phyloP scores from a whole-genome alignment of 2,113 vertebrate species.

The Rhinoptilus africanus region DNA sequence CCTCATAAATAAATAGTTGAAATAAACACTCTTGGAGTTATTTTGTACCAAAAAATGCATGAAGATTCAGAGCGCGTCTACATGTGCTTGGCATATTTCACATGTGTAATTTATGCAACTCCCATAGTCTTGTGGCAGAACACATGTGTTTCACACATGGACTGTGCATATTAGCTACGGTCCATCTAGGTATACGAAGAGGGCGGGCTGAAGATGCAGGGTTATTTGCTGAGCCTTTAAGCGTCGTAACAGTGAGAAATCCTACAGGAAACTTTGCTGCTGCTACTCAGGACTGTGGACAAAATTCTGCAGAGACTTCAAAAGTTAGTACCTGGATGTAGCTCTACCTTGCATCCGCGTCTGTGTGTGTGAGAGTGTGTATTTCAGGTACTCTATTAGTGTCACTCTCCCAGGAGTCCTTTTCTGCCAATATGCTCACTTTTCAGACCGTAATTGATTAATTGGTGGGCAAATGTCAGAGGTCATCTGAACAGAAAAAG shows the following conservation, averaged over 20 bases:
- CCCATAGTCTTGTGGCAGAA: constrained; percentile 47
- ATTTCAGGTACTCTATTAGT: background rate
- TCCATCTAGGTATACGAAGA: constrained; percentile 28
- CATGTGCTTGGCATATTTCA: constrained; percentile 73
- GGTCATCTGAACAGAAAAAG: background rate
- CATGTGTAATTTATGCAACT: constrained; percentile 75
- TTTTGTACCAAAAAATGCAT: constrained; percentile 27
- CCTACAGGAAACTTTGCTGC: background rate
- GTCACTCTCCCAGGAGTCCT: background rate
- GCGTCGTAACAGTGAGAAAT: background rate
- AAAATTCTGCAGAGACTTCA: background rate
- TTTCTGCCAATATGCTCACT: background rate
- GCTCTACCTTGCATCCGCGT: background rate
- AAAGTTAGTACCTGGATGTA: background rate
- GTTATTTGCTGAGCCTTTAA: background rate
- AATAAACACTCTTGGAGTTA: background rate
- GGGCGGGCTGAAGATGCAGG: constrained; percentile 29
- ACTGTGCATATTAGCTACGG: constrained; percentile 65
- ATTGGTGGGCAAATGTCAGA: background rate
- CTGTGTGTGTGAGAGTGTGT: background rate
- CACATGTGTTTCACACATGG: constrained; percentile 77
- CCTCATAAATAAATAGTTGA: background rate
- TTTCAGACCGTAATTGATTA: constrained; percentile 10
- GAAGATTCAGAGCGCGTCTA: constrained; percentile 58
- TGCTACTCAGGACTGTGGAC: background rate